Evolutionary conservation across 2,113 vertebrate species (phyloP).

Genomic region (Todiramphus chloris): DNA sequence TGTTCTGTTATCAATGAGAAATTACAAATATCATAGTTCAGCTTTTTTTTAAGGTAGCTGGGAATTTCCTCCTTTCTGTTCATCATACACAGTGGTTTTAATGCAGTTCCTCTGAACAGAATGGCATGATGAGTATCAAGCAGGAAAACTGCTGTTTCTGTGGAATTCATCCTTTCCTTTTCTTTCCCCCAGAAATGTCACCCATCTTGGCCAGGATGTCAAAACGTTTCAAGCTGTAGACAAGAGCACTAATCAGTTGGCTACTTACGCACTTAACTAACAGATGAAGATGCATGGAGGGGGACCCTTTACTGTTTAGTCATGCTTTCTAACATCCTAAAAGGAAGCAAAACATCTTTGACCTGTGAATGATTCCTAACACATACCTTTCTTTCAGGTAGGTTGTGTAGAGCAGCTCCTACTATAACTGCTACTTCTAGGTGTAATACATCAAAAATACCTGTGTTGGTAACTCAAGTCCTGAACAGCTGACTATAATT

Average conservation of each 20-base stretch:
- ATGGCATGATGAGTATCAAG: not conserved
- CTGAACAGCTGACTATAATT: not conserved
- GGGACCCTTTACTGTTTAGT: not conserved
- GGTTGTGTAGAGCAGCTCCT: not conserved
- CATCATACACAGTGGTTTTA: not conserved
- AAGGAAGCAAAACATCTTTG: not conserved
- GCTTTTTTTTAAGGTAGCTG: not conserved
- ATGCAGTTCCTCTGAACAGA: not conserved
- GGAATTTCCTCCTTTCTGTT: conserved; percentile 10
- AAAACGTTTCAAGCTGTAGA: not conserved
- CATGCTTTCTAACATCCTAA: not conserved
- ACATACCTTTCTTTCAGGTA: not conserved
- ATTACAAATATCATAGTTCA: not conserved
- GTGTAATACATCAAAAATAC: not conserved
- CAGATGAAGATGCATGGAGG: not conserved
- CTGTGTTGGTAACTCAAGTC: accelerated
- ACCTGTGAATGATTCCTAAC: not conserved
- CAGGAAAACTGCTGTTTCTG: not conserved
- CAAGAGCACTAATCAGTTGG: not conserved
- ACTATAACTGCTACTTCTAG: not conserved
- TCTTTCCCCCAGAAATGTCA: not conserved
- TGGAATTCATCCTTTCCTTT: not conserved
- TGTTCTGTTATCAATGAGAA: conserved; percentile 30
- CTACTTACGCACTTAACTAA: not conserved
- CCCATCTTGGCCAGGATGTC: not conserved